Evolutionary conservation across 2,113 vertebrate species (phyloP), one percentile per base, ranked within the genome.

Genomic region (Girardinichthys multiradiatus): DNA sequence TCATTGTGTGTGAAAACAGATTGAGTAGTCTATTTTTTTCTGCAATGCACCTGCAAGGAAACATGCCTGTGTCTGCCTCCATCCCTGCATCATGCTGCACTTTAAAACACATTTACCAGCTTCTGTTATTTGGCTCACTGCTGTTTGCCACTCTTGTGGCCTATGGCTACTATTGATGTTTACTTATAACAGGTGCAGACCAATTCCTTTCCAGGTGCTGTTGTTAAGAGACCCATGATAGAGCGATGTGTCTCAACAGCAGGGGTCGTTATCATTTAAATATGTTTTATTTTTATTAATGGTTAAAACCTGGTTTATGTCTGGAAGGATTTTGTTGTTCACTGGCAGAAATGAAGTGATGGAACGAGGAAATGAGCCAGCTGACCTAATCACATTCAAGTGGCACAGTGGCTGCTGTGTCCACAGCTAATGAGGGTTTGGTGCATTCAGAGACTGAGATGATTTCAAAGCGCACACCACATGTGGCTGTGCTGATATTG

Each of bases 401-500:
- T 57, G 68, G 79, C 79, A 51, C 70, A 33, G 74, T 9, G 12
- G 76, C 57, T 28, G 57, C 62, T 70, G 28, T 26, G 83, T 77
- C 76, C 65, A 63, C 63, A 75, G 69, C 72, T 80, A 77, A 81
- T 82, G 76, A 87, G 54, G 57, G 64, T 58, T 63, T 78, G 19
- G 82, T 79, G 75, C 74, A 77, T 84, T 70, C 72, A 77, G 61
- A 72, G 80, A 64, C 69, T 81, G 57, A 57, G 74, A 72, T 37
- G 37, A 70, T 39, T 81, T 84, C 45, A 86, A 76, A 82, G 68
- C 75, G 73, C 58, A 71, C 13, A 64, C 61, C 74, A 84, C 84
- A 85, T 85, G 33, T 86, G 82, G 68, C 58, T 71, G 57, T 70
- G 74, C 69, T 80, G 87, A 88, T 86, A 89, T 68, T 69, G 26